A percentile compares a stretch with the other conserved stretches of the same genome.
Evolutionary conservation across 2,797 vertebrate genomes (phyloP).

Genomic region (Sternotherus odoratus): DNA sequence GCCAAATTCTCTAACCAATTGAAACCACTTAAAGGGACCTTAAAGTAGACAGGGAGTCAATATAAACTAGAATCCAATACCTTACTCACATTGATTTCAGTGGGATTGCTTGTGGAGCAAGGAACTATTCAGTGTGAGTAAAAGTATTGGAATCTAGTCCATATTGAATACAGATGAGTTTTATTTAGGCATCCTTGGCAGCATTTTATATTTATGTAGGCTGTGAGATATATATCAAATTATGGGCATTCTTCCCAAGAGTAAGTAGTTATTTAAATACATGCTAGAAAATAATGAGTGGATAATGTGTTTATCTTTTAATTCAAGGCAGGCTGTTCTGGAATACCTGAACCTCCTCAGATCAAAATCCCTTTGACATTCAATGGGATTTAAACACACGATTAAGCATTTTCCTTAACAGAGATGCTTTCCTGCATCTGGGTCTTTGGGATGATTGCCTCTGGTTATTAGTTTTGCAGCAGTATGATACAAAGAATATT

Average conservation of each 20-base stretch:
- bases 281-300: background rate
- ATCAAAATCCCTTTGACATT: background rate
- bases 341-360: background rate
- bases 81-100: background rate
- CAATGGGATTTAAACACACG: background rate
- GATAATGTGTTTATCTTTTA: background rate
- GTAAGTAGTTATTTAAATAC: background rate
- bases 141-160: background rate
- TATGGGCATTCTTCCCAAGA: constrained; percentile 28
- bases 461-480: background rate
- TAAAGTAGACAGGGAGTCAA: background rate
- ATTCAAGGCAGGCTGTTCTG: background rate
- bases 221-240: background rate
- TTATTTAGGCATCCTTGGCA: constrained; percentile 53
- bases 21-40: background rate
- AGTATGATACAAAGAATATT: background rate
- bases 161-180: constrained; percentile 40
- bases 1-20: background rate
- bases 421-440: background rate
- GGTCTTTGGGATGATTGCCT: background rate
- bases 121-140: background rate
- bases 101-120: background rate
- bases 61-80: background rate
- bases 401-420: background rate
- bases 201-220: constrained; percentile 38